Evolutionary conservation across 1,140 invertebrate genomes (phyloP).

Genomic region (Aphis craccivora): DNA sequence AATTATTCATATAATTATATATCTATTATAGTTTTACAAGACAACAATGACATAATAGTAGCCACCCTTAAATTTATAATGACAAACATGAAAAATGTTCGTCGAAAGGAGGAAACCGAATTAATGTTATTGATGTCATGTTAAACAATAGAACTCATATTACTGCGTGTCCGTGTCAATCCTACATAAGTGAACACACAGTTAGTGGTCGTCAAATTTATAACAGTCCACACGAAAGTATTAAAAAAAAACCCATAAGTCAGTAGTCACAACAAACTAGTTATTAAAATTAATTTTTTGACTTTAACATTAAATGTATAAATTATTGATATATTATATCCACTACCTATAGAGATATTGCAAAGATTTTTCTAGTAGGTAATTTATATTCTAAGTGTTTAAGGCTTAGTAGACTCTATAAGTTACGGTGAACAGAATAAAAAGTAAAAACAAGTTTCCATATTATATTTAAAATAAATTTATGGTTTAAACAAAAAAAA

Average conservation of each 20-base stretch:
- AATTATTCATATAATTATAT: constrained; percentile 6
- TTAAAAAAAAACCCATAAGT: not conserved
- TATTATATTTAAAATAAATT: too few relatives aligned
- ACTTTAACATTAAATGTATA: not conserved
- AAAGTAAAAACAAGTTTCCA: too few relatives aligned
- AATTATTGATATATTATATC: too few relatives aligned
- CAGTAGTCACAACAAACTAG: not conserved
- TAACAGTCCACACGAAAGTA: not conserved
- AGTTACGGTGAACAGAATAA: too few relatives aligned
- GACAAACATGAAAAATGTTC: not conserved
- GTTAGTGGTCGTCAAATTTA: not conserved
- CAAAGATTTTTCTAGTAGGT: too few relatives aligned
- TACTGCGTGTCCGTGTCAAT: not conserved
- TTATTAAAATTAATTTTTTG: not conserved
- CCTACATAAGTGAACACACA: not conserved
- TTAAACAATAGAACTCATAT: constrained; percentile 1
- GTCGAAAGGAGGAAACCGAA: constrained; percentile 1
- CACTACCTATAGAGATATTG: too few relatives aligned
- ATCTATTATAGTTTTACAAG: not conserved
- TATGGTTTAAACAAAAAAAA: too few relatives aligned
- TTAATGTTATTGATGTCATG: constrained; percentile 27
- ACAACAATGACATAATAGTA: constrained; percentile 33
- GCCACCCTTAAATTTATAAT: constrained; percentile 6
- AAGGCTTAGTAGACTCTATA: too few relatives aligned
- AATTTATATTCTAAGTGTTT: too few relatives aligned